Conservation (phyloP, 92 coral and sea anemone species). For the Porites cylindrica region DNA sequence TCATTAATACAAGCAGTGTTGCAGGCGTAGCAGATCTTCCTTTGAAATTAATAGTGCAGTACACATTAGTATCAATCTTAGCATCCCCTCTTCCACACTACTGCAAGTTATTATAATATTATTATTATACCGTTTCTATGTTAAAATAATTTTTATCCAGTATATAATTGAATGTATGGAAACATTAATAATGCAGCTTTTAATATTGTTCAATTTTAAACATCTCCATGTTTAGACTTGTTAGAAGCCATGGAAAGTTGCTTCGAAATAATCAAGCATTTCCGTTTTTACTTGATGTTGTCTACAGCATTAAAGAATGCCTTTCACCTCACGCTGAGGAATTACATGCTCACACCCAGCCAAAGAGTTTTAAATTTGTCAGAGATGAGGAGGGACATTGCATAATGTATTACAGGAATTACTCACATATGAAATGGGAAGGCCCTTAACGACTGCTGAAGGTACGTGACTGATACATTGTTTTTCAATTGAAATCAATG, state of each 20-base stretch:
- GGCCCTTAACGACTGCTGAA: constrained; percentile 26
- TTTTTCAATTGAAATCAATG: too few relatives aligned
- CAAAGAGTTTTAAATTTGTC: constrained; percentile 53
- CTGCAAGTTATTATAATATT: constrained; percentile 1
- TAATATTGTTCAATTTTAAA: background rate
- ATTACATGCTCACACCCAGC: constrained; percentile 34
- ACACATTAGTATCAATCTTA: background rate
- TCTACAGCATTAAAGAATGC: constrained; percentile 41
- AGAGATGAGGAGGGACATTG: constrained; percentile 11
- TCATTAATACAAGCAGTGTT: background rate
- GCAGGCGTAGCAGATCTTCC: background rate
- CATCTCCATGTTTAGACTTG: constrained; percentile 11
- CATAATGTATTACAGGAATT: constrained; percentile 53
- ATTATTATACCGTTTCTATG: background rate
- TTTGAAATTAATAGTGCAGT: constrained; percentile 1
- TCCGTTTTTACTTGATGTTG: constrained; percentile 2
- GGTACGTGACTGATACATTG: background rate
- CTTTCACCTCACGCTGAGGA: constrained; percentile 35
- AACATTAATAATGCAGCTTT: background rate
- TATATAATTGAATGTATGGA: background rate
- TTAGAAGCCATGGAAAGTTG: constrained; percentile 18
- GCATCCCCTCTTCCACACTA: constrained; percentile 2
- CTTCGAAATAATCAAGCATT: constrained; percentile 2
- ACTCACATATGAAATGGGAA: constrained; percentile 41
- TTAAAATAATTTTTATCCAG: background rate